Base-by-base conservation (phyloP, 2,888 invertebrate species). In the Chalcis sispes region DNA sequence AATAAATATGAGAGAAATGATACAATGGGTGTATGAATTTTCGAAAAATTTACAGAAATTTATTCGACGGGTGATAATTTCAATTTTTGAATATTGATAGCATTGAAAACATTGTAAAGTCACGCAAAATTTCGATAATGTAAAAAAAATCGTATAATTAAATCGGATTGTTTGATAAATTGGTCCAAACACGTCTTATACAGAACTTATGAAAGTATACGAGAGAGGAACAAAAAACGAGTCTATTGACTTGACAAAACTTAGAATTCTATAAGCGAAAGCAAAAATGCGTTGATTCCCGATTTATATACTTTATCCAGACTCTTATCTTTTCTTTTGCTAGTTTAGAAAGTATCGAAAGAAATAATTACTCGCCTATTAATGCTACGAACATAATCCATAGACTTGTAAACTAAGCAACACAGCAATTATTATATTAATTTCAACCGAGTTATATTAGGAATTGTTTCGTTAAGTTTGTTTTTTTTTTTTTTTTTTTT, bases 191-290 rank as follows among this genome's bases (percentile, higher is more conserved):
- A 80, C 84, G 82, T 84, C 82, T 81, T 80, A 80, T 79, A 81
- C 80, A 82, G 81, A 82, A 83, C 82, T 82, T 82, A 85, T 83
- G 85, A 87, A 87, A 87, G 87, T 87, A 87, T 87, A 87, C 87
- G 87, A 86, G 81, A 79, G 80, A 83, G 79, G 65, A 80, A 81
- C 66, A 79, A 80, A 79, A 80, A 67, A 10, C 66, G 79, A 81
- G 80, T 79, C 77, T 58, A 78, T 78, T 62, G 75, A 70, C 62
- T 70, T 29, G 27, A 61, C 23, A 50, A 75, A 75, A 66, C 64
- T 71, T 54, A 61, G 71, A 75, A 75, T 71, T 75, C 71, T 66
- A 10, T 36, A 48, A 66, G 66, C 65, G 61, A 72, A 61, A 76
- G 36, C 25, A 8, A 61, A 67, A 76, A 72, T 76, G 72, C 62